Conservation (phyloP, 2,113 vertebrate species). For the Suncus etruscus region DNA sequence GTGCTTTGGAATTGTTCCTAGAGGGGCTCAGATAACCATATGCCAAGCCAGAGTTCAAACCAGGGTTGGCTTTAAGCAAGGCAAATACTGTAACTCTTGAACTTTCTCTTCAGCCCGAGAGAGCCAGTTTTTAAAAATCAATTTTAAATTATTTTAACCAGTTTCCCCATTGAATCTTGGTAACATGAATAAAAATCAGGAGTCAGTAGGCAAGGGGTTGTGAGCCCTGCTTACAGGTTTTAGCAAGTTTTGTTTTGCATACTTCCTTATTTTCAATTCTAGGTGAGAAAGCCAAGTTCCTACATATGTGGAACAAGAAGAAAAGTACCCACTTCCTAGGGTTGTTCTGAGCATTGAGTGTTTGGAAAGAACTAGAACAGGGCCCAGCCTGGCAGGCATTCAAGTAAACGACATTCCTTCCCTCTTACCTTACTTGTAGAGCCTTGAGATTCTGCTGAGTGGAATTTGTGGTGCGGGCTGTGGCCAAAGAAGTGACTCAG, state of each 20-base stretch:
- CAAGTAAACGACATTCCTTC: not conserved
- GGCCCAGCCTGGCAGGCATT: not conserved
- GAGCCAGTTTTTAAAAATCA: constrained; percentile 1
- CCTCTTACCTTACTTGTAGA: not conserved
- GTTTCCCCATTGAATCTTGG: not conserved
- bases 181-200: not conserved
- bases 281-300: constrained; percentile 27
- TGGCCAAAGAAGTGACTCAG: not conserved
- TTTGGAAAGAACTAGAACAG: constrained; percentile 12
- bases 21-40: too few relatives aligned
- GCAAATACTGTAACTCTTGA: too few relatives aligned
- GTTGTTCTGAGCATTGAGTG: not conserved
- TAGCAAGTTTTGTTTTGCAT: not conserved
- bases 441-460: not conserved
- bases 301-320: not conserved
- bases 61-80: too few relatives aligned
- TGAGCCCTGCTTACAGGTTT: not conserved
- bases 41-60: too few relatives aligned
- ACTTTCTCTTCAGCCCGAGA: too few relatives aligned
- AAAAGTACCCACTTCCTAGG: not conserved
- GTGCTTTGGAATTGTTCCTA: too few relatives aligned
- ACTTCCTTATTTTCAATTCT: constrained; percentile 45
- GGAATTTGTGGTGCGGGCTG: not conserved
- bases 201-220: not conserved
- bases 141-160: not conserved